Base-by-base conservation (phyloP, 2,888 invertebrate genomes). In the Pyrrhopygopsis socrates region DNA sequence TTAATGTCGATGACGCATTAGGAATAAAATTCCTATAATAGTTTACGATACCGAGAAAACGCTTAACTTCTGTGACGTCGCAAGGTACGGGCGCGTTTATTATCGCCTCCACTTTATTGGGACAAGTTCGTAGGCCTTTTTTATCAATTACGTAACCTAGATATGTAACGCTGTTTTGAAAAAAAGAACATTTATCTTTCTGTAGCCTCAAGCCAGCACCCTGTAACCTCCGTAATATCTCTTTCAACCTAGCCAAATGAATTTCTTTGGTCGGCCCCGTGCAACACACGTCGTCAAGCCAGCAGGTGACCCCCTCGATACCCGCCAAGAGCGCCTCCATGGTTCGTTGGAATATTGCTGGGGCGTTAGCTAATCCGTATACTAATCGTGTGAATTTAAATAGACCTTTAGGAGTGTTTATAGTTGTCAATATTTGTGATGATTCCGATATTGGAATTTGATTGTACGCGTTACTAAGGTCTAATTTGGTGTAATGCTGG, bases 21-120 rank as follows among this genome's bases (percentile, higher is more conserved):
- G 93, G 94, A 75, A 93, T 88, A 83, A 92, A 92, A 86, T 89
- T 90, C 27, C 92, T 86, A 60, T 93, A 93, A 63, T 93, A 93
- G 83, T 92, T 93, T 4, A 93, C 84, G 0, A 94, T 38, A 0
- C 93, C 93, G 73, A 93, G 71, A 74, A 93, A 93, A 30, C 89
- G 30, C 75, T 93, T 91, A 0, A 92, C 70, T 65, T 89, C 91
- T 0, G 58, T 68, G 6, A 88, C 84, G 45, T 88, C 90, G 0
- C 68, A 83, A 0, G 93, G 93, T 0, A 58, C 76, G 0, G 65
- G 65, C 18, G 76, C 76, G 3, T 67, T 20, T 1, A 29, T 11
- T 65, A 77, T 77, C 11, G 77, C 77, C 11, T 27, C 20, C 0
- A 77, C 54, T 20, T 77, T 77, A 34, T 68, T 20, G 20, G 78